phyloP scores from a whole-genome alignment of 2,113 vertebrate genomes.

The Pachyramphus minor region DNA sequence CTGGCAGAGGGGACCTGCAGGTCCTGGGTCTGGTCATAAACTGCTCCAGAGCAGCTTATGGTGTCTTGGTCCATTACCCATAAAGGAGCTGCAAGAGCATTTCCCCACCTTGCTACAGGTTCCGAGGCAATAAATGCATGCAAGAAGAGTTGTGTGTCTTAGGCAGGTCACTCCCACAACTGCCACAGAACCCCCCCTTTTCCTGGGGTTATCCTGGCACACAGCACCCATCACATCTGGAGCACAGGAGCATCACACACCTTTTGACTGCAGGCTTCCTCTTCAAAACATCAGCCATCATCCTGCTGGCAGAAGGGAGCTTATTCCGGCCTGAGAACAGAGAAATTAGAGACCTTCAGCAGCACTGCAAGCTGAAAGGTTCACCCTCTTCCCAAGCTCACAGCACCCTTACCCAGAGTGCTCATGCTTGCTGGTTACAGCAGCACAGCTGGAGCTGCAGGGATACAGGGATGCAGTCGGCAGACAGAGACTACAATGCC shows the following conservation, averaged over 20 bases:
- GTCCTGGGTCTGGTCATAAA: not conserved
- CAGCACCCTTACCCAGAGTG: not conserved
- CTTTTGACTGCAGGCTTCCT: constrained; percentile 29
- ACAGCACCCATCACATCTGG: rapidly evolving
- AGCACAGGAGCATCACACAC: not conserved
- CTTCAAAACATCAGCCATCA: constrained; percentile 61
- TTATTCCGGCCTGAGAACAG: constrained; percentile 59
- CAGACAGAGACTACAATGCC: not conserved
- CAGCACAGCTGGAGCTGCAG: not conserved
- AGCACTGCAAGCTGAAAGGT: not conserved
- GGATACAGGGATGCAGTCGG: not conserved
- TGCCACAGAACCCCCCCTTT: rapidly evolving
- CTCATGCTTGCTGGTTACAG: rapidly evolving
- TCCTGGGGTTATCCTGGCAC: not conserved
- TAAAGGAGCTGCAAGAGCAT: not conserved
- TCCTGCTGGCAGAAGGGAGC: constrained; percentile 57
- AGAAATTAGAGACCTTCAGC: not conserved
- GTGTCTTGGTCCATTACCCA: not conserved
- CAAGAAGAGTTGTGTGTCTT: not conserved
- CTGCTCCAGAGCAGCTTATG: not conserved
- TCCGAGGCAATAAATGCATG: not conserved
- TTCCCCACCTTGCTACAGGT: rapidly evolving
- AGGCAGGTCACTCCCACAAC: not conserved
- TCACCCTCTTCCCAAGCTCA: not conserved
- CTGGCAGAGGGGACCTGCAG: not conserved